These are phyloP conservation scores for Propithecus perrieri DNA, from an alignment of 2,797 vertebrate genomes.

Conservation along the genomic window DNA sequence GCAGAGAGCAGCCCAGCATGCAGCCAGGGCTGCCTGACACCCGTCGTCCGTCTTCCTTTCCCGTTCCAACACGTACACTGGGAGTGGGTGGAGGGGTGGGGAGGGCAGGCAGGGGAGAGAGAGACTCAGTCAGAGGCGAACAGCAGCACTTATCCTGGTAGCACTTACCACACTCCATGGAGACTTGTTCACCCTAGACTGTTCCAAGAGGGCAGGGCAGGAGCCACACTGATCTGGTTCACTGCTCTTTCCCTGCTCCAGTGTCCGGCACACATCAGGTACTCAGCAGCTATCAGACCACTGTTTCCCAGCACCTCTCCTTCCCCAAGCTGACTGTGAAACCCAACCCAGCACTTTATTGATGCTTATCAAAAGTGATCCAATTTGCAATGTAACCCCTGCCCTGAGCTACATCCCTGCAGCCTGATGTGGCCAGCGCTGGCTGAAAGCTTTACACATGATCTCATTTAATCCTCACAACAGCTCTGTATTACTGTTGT, in stretches of 20 bases:
- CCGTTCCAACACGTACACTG: conserved; percentile 93
- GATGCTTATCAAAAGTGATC: not conserved
- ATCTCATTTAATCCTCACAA: conserved; percentile 61
- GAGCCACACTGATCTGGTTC: not conserved
- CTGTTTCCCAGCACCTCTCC: not conserved
- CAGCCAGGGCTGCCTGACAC: conserved; percentile 89
- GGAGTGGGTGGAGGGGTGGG: not conserved
- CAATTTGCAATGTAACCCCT: not conserved
- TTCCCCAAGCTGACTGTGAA: not conserved
- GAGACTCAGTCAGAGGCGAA: conserved; percentile 66
- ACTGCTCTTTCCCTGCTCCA: not conserved
- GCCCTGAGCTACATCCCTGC: not conserved
- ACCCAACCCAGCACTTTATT: not conserved
- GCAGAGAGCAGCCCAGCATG: conserved; percentile 92
- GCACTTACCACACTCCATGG: not conserved
- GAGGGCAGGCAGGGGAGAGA: conserved; percentile 9
- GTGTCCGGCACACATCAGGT: not conserved
- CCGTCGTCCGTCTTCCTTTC: conserved; percentile 86
- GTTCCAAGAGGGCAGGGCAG: not conserved
- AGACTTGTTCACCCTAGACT: not conserved
- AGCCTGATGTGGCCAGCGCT: not conserved
- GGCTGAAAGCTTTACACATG: not conserved
- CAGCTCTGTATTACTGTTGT: not conserved
- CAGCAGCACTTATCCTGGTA: not conserved
- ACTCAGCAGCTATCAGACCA: not conserved